A percentile compares a stretch with the other conserved stretches of the same genome.
Conservation (phyloP, 2,888 invertebrate species). For the Acheta domesticus region DNA sequence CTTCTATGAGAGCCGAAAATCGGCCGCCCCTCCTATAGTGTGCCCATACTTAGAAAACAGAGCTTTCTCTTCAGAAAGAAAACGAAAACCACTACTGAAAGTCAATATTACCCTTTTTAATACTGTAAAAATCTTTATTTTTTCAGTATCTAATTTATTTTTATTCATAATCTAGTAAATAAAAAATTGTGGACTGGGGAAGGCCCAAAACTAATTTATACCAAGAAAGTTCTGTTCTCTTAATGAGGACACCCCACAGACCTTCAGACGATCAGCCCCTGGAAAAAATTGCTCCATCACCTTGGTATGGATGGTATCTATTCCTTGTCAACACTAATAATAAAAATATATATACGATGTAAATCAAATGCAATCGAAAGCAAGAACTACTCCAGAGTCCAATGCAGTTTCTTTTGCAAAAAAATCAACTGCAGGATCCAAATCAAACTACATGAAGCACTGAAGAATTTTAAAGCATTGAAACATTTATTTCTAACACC, state of each 20-base stretch:
- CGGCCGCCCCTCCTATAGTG: conserved; percentile 18
- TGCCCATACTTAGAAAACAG: background rate
- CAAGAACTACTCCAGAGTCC: too few species aligned
- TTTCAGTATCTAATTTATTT: background rate
- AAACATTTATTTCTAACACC: background rate
- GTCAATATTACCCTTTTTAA: too few species aligned
- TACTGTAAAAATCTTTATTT: too few species aligned
- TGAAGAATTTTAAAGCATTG: too few species aligned
- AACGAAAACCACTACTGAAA: too few species aligned
- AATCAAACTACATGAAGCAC: too few species aligned
- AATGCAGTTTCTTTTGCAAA: too few species aligned
- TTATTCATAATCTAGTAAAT: background rate
- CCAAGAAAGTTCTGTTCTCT: background rate
- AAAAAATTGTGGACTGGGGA: background rate
- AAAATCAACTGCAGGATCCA: too few species aligned
- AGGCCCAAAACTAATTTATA: background rate
- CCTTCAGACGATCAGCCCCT: background rate
- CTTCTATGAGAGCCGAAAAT: background rate
- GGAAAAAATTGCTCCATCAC: background rate
- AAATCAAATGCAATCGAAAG: too few species aligned
- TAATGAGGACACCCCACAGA: conserved; percentile 3
- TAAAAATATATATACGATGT: too few species aligned
- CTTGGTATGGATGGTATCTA: background rate
- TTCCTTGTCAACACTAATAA: background rate
- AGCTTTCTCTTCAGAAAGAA: background rate